Percentiles rank a stretch among this genome's conserved stretches.
phyloP scores from a whole-genome alignment of 2,113 vertebrate species.

The Candoia aspera region DNA sequence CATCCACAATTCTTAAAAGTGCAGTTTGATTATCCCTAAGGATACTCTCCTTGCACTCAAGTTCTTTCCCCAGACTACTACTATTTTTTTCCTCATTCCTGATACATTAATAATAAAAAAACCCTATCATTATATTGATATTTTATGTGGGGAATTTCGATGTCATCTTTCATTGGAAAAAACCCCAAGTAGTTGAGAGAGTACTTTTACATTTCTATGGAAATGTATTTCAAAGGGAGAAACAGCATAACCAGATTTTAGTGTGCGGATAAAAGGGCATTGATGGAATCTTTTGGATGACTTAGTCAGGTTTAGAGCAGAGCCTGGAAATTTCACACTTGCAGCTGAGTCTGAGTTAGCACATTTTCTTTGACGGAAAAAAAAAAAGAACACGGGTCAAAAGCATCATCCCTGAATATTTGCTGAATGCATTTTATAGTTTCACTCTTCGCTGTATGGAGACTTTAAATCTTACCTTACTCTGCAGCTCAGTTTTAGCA shows the following conservation, averaged over 20 bases:
- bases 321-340: neutral
- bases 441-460: neutral
- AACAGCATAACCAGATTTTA: neutral
- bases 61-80: neutral
- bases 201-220: neutral
- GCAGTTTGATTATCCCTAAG: neutral
- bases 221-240: neutral
- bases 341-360: neutral
- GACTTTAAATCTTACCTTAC: neutral
- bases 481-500: neutral
- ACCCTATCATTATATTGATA: neutral
- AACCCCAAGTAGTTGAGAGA: accelerated
- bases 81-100: neutral
- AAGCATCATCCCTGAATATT: neutral
- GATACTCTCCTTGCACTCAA: neutral
- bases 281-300: neutral
- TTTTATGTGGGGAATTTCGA: neutral
- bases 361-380: neutral
- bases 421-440: neutral
- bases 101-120: neutral
- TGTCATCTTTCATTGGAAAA: neutral
- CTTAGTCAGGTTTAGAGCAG: neutral
- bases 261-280: neutral
- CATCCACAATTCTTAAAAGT: neutral
- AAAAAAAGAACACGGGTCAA: neutral